phyloP scores from a whole-genome alignment of 2,888 invertebrate species.

The Diarsia brunnea region DNA sequence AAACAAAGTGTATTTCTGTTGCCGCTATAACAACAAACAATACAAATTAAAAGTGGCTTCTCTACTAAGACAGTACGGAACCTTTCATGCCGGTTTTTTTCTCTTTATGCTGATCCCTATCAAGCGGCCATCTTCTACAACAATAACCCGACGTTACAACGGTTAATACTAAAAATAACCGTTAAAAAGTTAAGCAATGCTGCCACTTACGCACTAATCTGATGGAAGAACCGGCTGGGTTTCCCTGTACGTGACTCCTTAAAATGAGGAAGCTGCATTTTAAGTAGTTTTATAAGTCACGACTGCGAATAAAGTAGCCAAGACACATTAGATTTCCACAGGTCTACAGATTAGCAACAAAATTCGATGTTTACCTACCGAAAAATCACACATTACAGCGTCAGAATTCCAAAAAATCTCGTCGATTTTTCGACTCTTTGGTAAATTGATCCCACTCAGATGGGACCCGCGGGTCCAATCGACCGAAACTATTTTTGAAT shows the following conservation, averaged over 20 bases:
- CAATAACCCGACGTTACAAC: slow-evolving; percentile 35
- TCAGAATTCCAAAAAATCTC: neutral
- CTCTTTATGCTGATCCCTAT: slow-evolving; percentile 37
- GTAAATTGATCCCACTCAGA: too few relatives aligned
- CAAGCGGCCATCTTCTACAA: slow-evolving; percentile 36
- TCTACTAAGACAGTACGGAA: too few relatives aligned
- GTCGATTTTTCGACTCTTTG: too few relatives aligned
- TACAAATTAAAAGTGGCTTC: too few relatives aligned
- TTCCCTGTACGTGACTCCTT: slow-evolving; percentile 42
- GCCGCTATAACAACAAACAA: too few relatives aligned
- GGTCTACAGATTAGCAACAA: slow-evolving; percentile 2
- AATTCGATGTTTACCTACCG: neutral
- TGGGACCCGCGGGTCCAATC: too few relatives aligned
- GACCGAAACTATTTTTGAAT: too few relatives aligned
- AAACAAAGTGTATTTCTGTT: too few relatives aligned
- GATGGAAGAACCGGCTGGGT: slow-evolving; percentile 40
- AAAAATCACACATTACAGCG: neutral
- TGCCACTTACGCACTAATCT: slow-evolving; percentile 65
- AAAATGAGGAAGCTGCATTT: slow-evolving; percentile 41
- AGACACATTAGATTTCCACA: slow-evolving; percentile 4
- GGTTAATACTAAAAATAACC: slow-evolving; percentile 50
- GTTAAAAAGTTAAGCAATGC: slow-evolving; percentile 48
- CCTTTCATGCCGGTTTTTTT: neutral
- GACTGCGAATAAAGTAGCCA: slow-evolving; percentile 19
- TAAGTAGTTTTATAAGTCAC: slow-evolving; percentile 27